Evolutionary conservation across 2,797 vertebrate species (phyloP).

Genomic region (Chelon auratus): DNA sequence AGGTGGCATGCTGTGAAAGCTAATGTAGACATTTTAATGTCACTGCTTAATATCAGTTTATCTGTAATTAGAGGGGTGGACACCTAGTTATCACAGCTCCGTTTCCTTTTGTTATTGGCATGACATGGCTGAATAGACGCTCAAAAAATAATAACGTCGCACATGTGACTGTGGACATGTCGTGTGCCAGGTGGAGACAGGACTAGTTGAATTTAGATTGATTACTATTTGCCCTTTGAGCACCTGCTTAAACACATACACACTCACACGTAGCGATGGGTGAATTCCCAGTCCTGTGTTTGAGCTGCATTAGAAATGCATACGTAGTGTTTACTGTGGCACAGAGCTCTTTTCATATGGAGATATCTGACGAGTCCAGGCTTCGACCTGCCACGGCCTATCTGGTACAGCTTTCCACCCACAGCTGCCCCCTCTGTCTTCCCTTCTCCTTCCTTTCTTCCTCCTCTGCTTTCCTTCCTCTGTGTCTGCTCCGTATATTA

Average conservation of each 20-base stretch:
- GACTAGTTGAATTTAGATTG: slow-evolving; percentile 68
- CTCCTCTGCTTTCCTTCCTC: slow-evolving; percentile 43
- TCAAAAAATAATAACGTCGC: slow-evolving; percentile 29
- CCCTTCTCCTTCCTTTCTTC: slow-evolving; percentile 28
- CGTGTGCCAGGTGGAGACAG: slow-evolving; percentile 70
- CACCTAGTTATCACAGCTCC: slow-evolving; percentile 46
- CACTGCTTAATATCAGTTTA: slow-evolving; percentile 47
- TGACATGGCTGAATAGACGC: slow-evolving; percentile 35
- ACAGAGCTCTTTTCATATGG: slow-evolving; percentile 80
- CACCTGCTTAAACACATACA: slow-evolving; percentile 74
- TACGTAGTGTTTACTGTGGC: slow-evolving; percentile 69
- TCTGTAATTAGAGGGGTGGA: slow-evolving; percentile 56
- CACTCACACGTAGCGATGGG: slow-evolving; percentile 33
- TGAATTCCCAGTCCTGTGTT: slow-evolving; percentile 72
- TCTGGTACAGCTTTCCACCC: slow-evolving; percentile 63
- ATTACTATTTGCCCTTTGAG: slow-evolving; percentile 73
- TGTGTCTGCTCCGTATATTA: slow-evolving; percentile 39
- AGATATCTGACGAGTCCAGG: slow-evolving; percentile 65
- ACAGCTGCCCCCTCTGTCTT: slow-evolving; percentile 64
- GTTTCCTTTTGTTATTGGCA: slow-evolving; percentile 42
- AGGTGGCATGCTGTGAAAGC: slow-evolving; percentile 48
- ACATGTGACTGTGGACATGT: slow-evolving; percentile 20
- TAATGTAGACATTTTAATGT: slow-evolving; percentile 59
- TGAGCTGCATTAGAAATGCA: slow-evolving; percentile 79
- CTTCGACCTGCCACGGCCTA: slow-evolving; percentile 66